Base-by-base conservation (phyloP, 2,113 vertebrate genomes). In the Xiphophorus maculatus region DNA sequence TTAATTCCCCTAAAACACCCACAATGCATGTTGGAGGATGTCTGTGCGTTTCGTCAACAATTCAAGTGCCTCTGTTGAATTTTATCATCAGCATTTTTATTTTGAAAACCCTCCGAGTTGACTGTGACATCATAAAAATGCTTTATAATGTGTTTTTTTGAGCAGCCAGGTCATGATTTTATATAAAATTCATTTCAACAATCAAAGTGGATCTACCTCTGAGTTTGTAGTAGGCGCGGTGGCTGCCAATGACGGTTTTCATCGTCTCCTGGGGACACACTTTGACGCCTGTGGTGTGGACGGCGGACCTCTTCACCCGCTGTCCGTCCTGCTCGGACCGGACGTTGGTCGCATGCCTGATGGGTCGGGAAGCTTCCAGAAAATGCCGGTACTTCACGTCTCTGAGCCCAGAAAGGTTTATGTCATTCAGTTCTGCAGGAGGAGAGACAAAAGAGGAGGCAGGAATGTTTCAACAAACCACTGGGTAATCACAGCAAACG, bases 151-250 rank as follows among this genome's bases (percentile, higher is more conserved):
- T 13, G 40, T 42, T 37, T 12, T 37, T 11, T 11, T 37, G 12
- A 44, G 12, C 3, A 44, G 42, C 42, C 44, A 5, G 15, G 14
- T 48, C 15, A 6, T 19, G 44, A 48, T 19, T 48, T 48, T 17
- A 3, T 32, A 7, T 63, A 9, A 32, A 28, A 10, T 5, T 29
- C 9, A 4, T 3, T 29, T 30, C 8, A 63, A 63, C 14, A 32
- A 8, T 63, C 7, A 32, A 3, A 63, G 14, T 3, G 13, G 13
- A 44, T 82, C 93, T 94, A 98, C 98, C 96, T 97, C 96, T 95
- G 79, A 97, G 89, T 89, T 95, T 96, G 73, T 98, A 98, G 91
- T 97, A 99, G 48, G 95, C 95, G 81, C 96, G 95, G 75, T 98
- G 96, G 87, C 95, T 96, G 84, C 94, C 91, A 86, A 97, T 89